Evolutionary conservation across 2,113 vertebrate species (phyloP).

Genomic region (Synchiropus splendidus): DNA sequence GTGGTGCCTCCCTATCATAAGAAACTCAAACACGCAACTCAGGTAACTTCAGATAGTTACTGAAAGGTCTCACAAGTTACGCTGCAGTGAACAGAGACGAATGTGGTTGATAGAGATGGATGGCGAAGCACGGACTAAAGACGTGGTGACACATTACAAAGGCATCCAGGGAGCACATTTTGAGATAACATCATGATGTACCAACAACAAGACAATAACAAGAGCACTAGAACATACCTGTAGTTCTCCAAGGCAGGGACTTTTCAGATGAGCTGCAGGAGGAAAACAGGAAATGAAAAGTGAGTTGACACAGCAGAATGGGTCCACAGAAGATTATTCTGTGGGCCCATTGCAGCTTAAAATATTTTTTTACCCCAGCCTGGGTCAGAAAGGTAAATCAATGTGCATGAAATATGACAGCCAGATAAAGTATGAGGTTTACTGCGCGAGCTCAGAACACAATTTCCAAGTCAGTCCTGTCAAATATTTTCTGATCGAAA

Average conservation of each 20-base stretch:
- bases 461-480: slow-evolving; percentile 4
- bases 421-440: neutral
- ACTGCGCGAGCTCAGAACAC: too few species aligned
- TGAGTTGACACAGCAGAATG: slow-evolving; percentile 5
- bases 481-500: slow-evolving; percentile 3
- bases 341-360: neutral
- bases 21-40: too few species aligned
- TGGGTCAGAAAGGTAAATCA: neutral
- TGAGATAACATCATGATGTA: too few species aligned
- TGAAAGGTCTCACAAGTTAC: too few species aligned
- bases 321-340: neutral
- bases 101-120: too few species aligned
- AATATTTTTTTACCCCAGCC: too few species aligned
- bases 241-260: slow-evolving; percentile 91
- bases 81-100: too few species aligned
- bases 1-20: too few species aligned
- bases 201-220: neutral
- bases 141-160: too few species aligned
- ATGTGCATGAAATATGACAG: slow-evolving; percentile 10
- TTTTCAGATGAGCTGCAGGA: slow-evolving; percentile 89
- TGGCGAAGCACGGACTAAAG: too few species aligned
- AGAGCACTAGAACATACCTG: slow-evolving; percentile 69
- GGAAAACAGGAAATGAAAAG: slow-evolving; percentile 12
- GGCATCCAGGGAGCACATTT: too few species aligned
- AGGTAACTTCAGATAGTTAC: too few species aligned